A percentile compares a stretch with the other conserved stretches of the same genome.
Conservation (phyloP, 1,140 invertebrate species). For the Drosophila setifemur region DNA sequence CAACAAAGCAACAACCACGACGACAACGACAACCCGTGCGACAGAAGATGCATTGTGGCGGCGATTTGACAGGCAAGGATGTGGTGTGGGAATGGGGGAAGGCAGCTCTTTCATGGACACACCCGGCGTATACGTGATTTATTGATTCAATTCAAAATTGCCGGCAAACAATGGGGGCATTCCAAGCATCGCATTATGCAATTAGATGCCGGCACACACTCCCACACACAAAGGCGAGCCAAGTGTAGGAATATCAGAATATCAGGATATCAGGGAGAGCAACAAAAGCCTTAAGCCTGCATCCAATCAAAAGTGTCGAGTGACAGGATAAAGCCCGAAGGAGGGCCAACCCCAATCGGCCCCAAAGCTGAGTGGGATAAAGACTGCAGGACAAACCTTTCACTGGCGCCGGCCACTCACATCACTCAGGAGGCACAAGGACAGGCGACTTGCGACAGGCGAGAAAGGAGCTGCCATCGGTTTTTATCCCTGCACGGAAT, state of each 20-base stretch:
- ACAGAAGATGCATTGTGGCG: slow-evolving; percentile 20
- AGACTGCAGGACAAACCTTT: slow-evolving; percentile 25
- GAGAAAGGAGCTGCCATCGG: neutral
- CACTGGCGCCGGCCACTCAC: slow-evolving; percentile 18
- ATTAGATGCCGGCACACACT: slow-evolving; percentile 27
- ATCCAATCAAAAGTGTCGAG: slow-evolving; percentile 23
- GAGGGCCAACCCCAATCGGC: no score
- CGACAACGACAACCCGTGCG: slow-evolving; percentile 16
- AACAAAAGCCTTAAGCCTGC: slow-evolving; percentile 20
- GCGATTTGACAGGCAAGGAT: slow-evolving; percentile 12
- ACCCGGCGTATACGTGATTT: slow-evolving; percentile 65
- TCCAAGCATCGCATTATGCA: slow-evolving; percentile 47
- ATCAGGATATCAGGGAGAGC: slow-evolving; percentile 12
- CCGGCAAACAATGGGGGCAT: slow-evolving; percentile 31
- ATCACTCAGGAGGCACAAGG: slow-evolving; percentile 19
- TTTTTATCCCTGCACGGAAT: no score
- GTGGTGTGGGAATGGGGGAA: neutral
- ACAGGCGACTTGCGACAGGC: neutral
- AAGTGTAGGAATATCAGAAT: neutral
- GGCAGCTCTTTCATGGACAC: slow-evolving; percentile 1
- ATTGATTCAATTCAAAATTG: slow-evolving; percentile 71
- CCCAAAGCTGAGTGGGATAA: slow-evolving; percentile 3
- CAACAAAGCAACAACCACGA: slow-evolving; percentile 27
- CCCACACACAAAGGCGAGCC: neutral
- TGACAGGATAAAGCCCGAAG: slow-evolving; percentile 11